phyloP scores from a whole-genome alignment of 2,113 vertebrate genomes.

The Ondatra zibethicus region DNA sequence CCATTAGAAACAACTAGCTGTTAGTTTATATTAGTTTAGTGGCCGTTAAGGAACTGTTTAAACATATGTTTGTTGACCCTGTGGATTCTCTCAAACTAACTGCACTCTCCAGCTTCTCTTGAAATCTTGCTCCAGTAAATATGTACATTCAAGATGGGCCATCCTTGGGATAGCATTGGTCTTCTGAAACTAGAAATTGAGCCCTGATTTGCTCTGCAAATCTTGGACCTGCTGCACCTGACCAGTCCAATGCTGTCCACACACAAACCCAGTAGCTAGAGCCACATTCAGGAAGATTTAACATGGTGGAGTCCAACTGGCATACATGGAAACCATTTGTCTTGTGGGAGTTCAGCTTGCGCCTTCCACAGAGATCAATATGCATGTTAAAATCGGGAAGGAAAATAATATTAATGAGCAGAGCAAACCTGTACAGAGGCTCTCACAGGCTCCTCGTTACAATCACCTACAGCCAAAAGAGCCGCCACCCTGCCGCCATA shows the following conservation, averaged over 20 bases:
- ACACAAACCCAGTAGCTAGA: neutral
- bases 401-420: constrained; percentile 8
- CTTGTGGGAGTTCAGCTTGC: neutral
- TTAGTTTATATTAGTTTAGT: constrained; percentile 26
- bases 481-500: neutral
- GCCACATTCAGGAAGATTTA: constrained; percentile 33
- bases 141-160: neutral
- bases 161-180: neutral
- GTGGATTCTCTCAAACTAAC: constrained; percentile 1
- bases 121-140: constrained; percentile 40
- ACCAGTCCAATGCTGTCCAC: neutral
- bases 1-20: neutral
- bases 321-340: constrained; percentile 24
- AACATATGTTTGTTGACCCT: constrained; percentile 17
- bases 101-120: constrained; percentile 31
- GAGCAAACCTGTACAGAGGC: neutral
- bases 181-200: neutral
- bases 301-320: neutral
- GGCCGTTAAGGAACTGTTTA: neutral
- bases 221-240: neutral
- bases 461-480: constrained; percentile 13
- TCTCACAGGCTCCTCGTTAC: neutral
- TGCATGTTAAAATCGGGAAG: neutral
- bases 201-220: neutral
- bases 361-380: neutral